Percentiles rank a stretch among this genome's conserved stretches.
These are phyloP conservation scores for Macrosiphum euphorbiae DNA, from an alignment of 2,888 invertebrate genomes.

Conservation along the genomic window DNA sequence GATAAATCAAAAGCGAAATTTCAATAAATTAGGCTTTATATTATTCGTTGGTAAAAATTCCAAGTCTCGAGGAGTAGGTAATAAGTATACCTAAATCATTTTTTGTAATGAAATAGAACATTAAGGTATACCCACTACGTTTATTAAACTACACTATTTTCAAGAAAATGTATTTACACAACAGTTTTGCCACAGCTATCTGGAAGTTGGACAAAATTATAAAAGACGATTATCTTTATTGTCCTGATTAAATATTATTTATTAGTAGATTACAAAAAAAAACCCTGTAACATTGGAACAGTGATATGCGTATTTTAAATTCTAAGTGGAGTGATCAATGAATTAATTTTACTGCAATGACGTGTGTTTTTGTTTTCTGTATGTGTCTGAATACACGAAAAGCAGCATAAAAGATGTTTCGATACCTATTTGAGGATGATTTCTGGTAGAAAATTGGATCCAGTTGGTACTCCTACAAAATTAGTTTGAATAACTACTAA, in stretches of 20 bases:
- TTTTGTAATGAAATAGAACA: neutral
- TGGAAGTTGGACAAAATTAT: neutral
- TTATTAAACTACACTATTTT: neutral
- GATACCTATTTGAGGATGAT: no score
- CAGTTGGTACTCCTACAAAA: no score
- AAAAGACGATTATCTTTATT: neutral
- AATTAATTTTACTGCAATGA: no score
- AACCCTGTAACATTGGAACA: neutral
- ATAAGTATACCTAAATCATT: neutral
- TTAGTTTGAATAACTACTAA: neutral
- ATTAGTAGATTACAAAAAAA: neutral
- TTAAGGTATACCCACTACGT: neutral
- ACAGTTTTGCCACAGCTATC: neutral
- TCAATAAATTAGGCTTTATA: neutral
- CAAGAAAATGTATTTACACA: neutral
- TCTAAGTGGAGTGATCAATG: no score
- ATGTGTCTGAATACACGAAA: no score
- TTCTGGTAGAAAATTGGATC: no score
- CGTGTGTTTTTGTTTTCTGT: no score
- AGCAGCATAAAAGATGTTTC: no score
- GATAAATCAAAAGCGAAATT: constrained; percentile 9
- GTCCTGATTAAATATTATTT: neutral
- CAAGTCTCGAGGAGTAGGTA: neutral
- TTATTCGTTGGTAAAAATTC: neutral
- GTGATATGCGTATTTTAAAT: no score